Base-by-base conservation (phyloP, 2,888 invertebrate species). In the Argyresthia albistria region DNA sequence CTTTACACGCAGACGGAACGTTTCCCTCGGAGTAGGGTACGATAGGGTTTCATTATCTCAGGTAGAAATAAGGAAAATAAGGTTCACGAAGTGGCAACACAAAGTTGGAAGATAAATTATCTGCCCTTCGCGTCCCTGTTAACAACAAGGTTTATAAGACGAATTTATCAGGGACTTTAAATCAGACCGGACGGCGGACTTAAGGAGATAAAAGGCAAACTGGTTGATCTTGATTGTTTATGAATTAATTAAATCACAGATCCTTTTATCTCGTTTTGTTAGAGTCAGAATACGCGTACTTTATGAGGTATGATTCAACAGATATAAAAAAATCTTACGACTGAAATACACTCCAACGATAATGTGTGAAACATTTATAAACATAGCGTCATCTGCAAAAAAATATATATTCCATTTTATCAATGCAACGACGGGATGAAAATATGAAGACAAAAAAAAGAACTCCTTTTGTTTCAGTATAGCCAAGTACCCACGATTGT, bases 91-190 rank as follows among this genome's bases (percentile, higher is more conserved):
- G 42, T 12, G 7, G 42, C 4, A 12, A 11, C n/a, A 42, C 42
- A 37, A 39, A 57, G 14, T 46, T 55, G 56, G 25, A n/a, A 58
- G 56, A 58, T 63, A 56, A 57, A 58, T 58, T 46, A 56, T 57
- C 25, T 25, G 25, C 25, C 53, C 56, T 50, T 55, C 52, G 53
- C 50, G 39, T 56, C 57, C 53, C 55, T 54, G 56, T 53, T 57
- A 55, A n/a, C 50, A 42, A 14, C 50, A 55, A 57, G 61, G 56
- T 59, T 62, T 57, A 57, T 60, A 61, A 58, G 54, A 58, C 55
- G 54, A 56, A 63, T 62, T 62, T 61, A 61, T 63, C 56, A 63
- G 51, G 53, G 55, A 58, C 56, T 57, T 59, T 4, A 52, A 56
- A 60, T 61, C 59, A 50, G 56, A 61, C 59, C 53, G 62, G n/a